A percentile compares a stretch with the other conserved stretches of the same genome.
phyloP scores from a whole-genome alignment of 1,140 invertebrate species.

The Meteorus sp. region DNA sequence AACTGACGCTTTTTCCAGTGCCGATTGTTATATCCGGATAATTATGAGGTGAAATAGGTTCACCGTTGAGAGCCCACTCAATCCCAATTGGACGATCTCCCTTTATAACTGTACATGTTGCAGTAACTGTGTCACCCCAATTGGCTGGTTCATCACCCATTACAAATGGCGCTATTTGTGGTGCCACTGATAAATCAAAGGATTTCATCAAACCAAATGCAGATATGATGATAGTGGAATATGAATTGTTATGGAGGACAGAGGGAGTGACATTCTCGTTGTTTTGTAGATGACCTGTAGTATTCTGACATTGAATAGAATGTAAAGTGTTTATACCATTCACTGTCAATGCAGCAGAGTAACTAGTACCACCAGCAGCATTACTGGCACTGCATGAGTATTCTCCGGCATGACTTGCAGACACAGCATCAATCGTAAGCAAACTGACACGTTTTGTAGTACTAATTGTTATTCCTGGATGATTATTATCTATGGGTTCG shows the following conservation, averaged over 20 bases:
- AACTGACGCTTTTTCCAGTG: conserved; percentile 70
- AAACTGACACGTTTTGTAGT: conserved; percentile 70
- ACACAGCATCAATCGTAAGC: conserved; percentile 75
- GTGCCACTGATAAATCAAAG: conserved; percentile 56
- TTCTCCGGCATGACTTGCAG: conserved; percentile 74
- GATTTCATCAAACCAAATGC: not conserved
- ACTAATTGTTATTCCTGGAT: conserved; percentile 36
- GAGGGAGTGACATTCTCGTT: not conserved
- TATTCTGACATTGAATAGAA: not conserved
- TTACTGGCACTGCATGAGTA: conserved; percentile 80
- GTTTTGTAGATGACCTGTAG: conserved; percentile 15
- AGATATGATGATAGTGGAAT: not conserved
- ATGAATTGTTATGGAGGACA: not conserved
- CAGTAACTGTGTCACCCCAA: conserved; percentile 70
- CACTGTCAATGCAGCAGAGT: conserved; percentile 58
- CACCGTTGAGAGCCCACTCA: conserved; percentile 64
- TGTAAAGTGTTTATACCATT: conserved; percentile 41
- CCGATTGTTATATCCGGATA: conserved; percentile 69
- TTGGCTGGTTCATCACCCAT: conserved; percentile 67
- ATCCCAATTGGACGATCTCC: conserved; percentile 71
- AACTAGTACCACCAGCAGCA: conserved; percentile 50
- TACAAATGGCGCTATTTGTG: conserved; percentile 66
- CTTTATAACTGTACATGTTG: conserved; percentile 70
- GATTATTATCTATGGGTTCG: conserved; percentile 34
- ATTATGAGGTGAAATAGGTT: conserved; percentile 49